These are phyloP conservation scores for Crossocerus cetratus DNA, from an alignment of 2,888 invertebrate species.

Conservation along the genomic window DNA sequence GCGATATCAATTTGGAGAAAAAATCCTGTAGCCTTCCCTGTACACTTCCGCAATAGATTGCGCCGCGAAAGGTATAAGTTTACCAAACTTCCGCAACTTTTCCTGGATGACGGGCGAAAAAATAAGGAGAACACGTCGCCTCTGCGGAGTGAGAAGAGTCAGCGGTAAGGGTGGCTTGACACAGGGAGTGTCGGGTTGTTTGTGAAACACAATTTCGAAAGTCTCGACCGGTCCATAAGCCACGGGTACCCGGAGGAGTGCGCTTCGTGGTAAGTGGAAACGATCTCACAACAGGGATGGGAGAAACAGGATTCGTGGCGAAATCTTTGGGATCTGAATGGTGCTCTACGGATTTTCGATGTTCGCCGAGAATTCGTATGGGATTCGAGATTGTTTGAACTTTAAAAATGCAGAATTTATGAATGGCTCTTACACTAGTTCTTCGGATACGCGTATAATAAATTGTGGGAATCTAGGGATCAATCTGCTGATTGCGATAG, in stretches of 20 bases:
- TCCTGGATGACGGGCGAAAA: background rate
- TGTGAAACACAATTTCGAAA: constrained; percentile 40
- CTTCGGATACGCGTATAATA: background rate
- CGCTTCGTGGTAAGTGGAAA: constrained; percentile 10
- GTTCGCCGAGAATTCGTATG: too few relatives aligned
- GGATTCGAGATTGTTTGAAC: too few relatives aligned
- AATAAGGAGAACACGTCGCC: background rate
- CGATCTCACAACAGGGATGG: too few relatives aligned
- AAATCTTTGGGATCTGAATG: too few relatives aligned
- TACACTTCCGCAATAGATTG: constrained; percentile 1
- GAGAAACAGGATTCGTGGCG: too few relatives aligned
- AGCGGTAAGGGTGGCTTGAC: background rate
- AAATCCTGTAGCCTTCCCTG: constrained; percentile 23
- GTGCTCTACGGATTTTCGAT: too few relatives aligned
- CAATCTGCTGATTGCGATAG: background rate
- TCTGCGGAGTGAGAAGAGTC: background rate
- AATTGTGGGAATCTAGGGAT: background rate
- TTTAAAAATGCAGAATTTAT: too few relatives aligned
- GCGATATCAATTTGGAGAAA: constrained; percentile 44
- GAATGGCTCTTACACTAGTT: too few relatives aligned
- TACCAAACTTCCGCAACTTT: constrained; percentile 17
- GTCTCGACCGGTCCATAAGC: constrained; percentile 15
- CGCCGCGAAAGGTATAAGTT: constrained; percentile 22
- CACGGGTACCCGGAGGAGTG: too few relatives aligned
- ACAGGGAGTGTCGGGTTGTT: constrained; percentile 16